Base-by-base conservation (phyloP, 2,888 invertebrate genomes). In the Diaprepes abbreviatus region DNA sequence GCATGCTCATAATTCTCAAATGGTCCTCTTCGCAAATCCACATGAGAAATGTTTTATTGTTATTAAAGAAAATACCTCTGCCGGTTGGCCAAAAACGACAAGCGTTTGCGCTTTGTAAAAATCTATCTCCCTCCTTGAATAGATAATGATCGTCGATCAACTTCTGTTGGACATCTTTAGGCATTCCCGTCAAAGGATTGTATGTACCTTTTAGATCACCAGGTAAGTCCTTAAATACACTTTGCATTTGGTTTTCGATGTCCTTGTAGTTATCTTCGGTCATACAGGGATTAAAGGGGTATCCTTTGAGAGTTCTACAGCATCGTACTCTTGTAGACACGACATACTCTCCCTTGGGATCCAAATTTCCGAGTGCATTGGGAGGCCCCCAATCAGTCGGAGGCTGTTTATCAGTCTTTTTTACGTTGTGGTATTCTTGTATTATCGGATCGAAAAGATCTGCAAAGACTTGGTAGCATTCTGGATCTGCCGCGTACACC, bases 21-120 rank as follows among this genome's bases (percentile, higher is more conserved):
- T 98, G 98, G 88, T 98, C 98, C 86, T 98, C 97, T 85, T 98
- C 97, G 83, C 97, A 97, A 86, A 94, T 92, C 97, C 98, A 98
- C 75, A 97, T 93, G 84, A 96, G 88, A 91, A 98, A 98, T 75
- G 95, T 96, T 88, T 97, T 97, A 86, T 90, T 90, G 83, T 94
- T 93, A 83, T 98, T 98, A 28, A 58, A 58, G 31, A 58, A 58
- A 43, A 58, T 58, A 1, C 58, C 58, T 94, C 89, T 24, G 1
- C 58, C 58, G 3, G 58, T 58, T 5, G 58, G 58, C 58, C 58
- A 58, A 10, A 40, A 54, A 12, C 66, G 33, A 21, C 64, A 65
- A 1, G 64, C 64, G 14, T 65, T 65, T 4, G 68, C 68, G 1
- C 70, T 33, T 35, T 73, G 73, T 55, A 73, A 31, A 50, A 73